A percentile compares a stretch with the other conserved stretches of the same genome.
Evolutionary conservation across 2,888 invertebrate genomes (phyloP).

Genomic region (Drosophila phalerata): DNA sequence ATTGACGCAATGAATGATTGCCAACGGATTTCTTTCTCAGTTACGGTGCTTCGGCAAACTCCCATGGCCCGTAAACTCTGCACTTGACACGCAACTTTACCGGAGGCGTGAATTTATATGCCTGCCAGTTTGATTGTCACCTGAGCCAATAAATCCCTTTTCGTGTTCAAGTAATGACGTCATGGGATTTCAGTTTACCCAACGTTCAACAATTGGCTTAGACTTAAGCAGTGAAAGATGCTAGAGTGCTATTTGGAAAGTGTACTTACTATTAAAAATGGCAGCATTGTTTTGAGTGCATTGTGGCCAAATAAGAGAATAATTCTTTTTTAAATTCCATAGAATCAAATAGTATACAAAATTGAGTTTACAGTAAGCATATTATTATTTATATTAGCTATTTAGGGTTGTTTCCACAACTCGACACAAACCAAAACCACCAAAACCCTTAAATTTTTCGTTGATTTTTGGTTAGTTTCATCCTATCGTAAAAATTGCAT

Average conservation of each 20-base stretch:
- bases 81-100: slow-evolving; percentile 30
- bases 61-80: slow-evolving; percentile 27
- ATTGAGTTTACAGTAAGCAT: too few species aligned
- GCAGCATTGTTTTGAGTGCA: background rate
- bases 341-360: too few species aligned
- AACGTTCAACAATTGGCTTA: background rate
- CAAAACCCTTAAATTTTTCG: too few species aligned
- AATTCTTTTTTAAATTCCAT: too few species aligned
- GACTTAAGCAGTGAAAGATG: slow-evolving; percentile 2
- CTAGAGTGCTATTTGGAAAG: slow-evolving; percentile 5
- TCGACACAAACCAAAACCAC: too few species aligned
- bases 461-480: too few species aligned
- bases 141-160: slow-evolving; percentile 31
- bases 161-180: slow-evolving; percentile 11
- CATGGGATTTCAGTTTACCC: slow-evolving; percentile 11
- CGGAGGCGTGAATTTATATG: slow-evolving; percentile 44
- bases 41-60: background rate
- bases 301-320: background rate
- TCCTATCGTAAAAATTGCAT: too few species aligned
- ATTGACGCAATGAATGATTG: slow-evolving; percentile 77
- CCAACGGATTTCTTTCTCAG: slow-evolving; percentile 26
- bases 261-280: background rate
- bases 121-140: slow-evolving; percentile 36
- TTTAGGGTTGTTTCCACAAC: too few species aligned
- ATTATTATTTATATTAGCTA: too few species aligned